Percentiles rank a stretch among this genome's conserved stretches.
phyloP scores from a whole-genome alignment of 2,888 invertebrate genomes.

The Hololepta plana region DNA sequence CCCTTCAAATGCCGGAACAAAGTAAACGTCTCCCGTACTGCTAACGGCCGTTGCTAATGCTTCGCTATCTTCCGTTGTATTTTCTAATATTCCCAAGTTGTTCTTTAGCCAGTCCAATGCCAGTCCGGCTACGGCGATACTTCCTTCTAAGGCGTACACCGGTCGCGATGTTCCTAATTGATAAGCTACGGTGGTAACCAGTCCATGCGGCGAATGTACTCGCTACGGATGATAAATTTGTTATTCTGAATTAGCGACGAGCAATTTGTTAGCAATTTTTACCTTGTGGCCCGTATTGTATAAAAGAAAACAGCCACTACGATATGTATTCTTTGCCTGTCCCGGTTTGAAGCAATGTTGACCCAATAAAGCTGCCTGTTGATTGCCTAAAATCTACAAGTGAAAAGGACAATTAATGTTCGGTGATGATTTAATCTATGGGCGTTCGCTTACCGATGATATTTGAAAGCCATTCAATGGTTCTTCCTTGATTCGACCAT shows the following conservation, averaged over 20 bases:
- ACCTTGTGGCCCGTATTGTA: conserved; percentile 82
- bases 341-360: conserved; percentile 78
- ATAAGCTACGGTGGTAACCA: conserved; percentile 93
- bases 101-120: conserved; percentile 87
- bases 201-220: conserved; percentile 74
- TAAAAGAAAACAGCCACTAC: conserved; percentile 82
- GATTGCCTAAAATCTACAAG: conserved; percentile 77
- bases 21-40: conserved; percentile 88
- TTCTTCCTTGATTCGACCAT: conserved; percentile 56
- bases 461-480: conserved; percentile 66
- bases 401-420: conserved; percentile 6
- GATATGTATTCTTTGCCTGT: conserved; percentile 84
- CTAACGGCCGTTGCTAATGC: conserved; percentile 41
- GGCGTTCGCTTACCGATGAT: conserved; percentile 71
- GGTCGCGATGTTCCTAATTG: conserved; percentile 72
- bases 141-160: conserved; percentile 92
- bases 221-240: conserved; percentile 29
- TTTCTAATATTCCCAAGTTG: conserved; percentile 70
- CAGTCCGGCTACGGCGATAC: conserved; percentile 82
- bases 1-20: conserved; percentile 95
- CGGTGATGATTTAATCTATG: conserved; percentile 1
- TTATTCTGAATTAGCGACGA: conserved; percentile 5
- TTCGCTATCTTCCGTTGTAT: conserved; percentile 50
- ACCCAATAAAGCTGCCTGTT: conserved; percentile 85
- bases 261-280: conserved; percentile 10